Base-by-base conservation (phyloP, 2,888 invertebrate genomes). In the Pediacus dermestoides region DNA sequence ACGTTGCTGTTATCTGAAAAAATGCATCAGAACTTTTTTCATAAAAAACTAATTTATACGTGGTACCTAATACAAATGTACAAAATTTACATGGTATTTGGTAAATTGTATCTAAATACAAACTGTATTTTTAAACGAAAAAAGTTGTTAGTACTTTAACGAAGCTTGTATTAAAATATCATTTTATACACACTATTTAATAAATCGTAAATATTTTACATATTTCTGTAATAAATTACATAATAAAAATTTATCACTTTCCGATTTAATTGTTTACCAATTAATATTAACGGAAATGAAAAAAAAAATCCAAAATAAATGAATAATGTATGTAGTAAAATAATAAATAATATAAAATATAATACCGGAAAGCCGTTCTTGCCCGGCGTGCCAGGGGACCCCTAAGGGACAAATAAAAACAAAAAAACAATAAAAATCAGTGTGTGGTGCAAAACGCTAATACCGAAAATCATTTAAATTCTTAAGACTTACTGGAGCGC, bases 291-390 rank as follows among this genome's bases (percentile, higher is more conserved):
- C 16, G 30, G 50, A 34, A 44, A 48, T 50, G 52, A 56, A 42
- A 46, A 60, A 52, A 37, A 45, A 58, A 48, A 37, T 34, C 15
- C 36, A 13, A 42, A 30, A 60, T 51, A 57, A 61, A 36, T 39
- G 40, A 43, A 44, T 33, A 42, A 27, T 26, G 35, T 10, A 32
- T 37, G 37, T 43, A 36, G 48, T 32, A 28, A 45, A 48, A 50
- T 43, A 63, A 65, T 66, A 66, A 64, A 66, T 70, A 70, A 68
- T 63, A 71, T 72, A 33, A 70, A 71, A 68, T 72, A 72, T 74
- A 74, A 74, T 82, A 89, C 89, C 83, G 89, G 89, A 80, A 88
- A 88, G 76, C 88, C 89, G 71, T 86, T 88, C 75, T 87, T 88
- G 70, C 88, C 88, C 59, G 85, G 80, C 64, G 85, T 78, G 68